A percentile compares a stretch with the other conserved stretches of the same genome.
phyloP scores from a whole-genome alignment of 2,797 vertebrate species.

The Stomatorhinus walkeri region DNA sequence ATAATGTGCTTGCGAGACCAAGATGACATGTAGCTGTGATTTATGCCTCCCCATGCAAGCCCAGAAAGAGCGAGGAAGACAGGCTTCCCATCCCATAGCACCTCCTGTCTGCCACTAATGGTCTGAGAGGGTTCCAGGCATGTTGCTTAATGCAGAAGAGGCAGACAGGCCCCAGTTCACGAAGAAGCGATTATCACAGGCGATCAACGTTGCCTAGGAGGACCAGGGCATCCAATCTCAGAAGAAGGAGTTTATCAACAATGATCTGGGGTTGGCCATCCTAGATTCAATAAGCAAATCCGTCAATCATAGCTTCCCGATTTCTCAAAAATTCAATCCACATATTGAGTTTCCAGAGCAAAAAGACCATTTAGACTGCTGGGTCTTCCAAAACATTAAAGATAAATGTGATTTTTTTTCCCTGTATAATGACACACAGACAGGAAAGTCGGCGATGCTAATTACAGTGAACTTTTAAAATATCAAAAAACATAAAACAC shows the following conservation, averaged over 20 bases:
- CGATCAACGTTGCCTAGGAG: not conserved
- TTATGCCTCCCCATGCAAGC: not conserved
- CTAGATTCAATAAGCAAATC: conserved; percentile 2
- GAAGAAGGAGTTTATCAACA: not conserved
- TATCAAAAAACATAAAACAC: not conserved
- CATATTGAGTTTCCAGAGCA: not conserved
- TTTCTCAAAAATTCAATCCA: not conserved
- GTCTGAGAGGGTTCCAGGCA: not conserved
- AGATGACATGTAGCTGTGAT: not conserved
- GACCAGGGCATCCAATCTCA: not conserved
- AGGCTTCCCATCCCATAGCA: not conserved
- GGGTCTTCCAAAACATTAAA: not conserved
- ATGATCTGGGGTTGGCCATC: not conserved
- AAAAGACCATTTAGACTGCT: not conserved
- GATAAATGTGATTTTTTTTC: not conserved
- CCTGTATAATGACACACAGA: not conserved
- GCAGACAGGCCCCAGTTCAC: not conserved
- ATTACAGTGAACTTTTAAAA: not conserved
- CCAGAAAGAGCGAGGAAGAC: not conserved
- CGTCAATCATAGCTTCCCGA: not conserved
- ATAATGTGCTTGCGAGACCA: not conserved
- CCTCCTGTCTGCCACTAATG: not conserved
- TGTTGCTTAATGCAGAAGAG: not conserved
- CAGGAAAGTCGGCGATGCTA: not conserved
- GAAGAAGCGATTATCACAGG: not conserved